Percentiles rank a stretch among this genome's conserved stretches.
Evolutionary conservation across 2,888 invertebrate genomes (phyloP).

Genomic region (Oscheius onirici): DNA sequence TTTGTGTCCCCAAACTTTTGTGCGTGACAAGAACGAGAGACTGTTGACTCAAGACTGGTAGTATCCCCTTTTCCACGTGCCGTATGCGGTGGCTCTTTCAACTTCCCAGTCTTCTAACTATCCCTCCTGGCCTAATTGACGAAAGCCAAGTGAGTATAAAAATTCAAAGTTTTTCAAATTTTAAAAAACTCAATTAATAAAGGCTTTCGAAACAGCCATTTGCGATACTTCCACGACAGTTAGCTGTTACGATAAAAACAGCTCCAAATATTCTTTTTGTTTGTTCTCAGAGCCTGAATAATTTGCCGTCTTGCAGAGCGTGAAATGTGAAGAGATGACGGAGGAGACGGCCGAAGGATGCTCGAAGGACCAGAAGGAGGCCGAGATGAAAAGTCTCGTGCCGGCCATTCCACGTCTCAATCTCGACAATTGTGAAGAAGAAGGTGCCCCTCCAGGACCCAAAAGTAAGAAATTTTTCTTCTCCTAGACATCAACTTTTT

Average conservation of each 20-base stretch:
- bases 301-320: constrained; percentile 14
- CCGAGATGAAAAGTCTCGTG: constrained; percentile 23
- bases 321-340: constrained; percentile 31
- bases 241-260: neutral
- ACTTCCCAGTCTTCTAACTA: constrained; percentile 2
- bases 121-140: neutral
- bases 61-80: neutral
- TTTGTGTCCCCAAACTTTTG: neutral
- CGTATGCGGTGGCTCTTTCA: constrained; percentile 19
- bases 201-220: too few species aligned
- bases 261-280: neutral
- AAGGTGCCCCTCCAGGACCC: neutral
- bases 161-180: too few species aligned
- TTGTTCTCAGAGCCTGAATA: neutral
- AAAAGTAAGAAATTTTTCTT: constrained; percentile 17
- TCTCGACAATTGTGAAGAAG: constrained; percentile 21
- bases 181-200: too few species aligned
- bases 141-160: too few species aligned
- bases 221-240: neutral
- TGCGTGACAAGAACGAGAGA: neutral
- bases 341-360: constrained; percentile 17
- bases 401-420: constrained; percentile 23
- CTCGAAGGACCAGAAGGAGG: constrained; percentile 9
- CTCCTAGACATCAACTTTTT: too few species aligned
- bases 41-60: constrained; percentile 10